Conservation (phyloP, 2,113 vertebrate genomes). For the Cariama cristata region DNA sequence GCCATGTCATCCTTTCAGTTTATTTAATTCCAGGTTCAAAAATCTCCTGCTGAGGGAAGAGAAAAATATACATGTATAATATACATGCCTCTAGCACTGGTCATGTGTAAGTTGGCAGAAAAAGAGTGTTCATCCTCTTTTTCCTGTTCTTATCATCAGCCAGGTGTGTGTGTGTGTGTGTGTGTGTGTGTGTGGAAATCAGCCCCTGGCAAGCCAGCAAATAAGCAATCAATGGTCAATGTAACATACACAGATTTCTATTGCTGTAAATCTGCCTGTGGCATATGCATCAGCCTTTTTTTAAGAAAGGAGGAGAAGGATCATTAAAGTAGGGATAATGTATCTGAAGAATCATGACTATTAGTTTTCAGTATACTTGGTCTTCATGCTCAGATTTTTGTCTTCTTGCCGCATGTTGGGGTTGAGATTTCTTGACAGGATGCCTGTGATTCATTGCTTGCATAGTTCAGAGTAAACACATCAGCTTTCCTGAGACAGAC, state of each 20-base stretch:
- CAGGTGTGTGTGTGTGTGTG: fast-evolving
- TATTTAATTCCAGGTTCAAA: neutral
- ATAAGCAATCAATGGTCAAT: neutral
- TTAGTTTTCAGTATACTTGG: neutral
- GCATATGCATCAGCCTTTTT: neutral
- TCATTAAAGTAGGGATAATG: neutral
- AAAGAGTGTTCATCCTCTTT: neutral
- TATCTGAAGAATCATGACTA: neutral
- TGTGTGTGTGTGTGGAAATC: neutral
- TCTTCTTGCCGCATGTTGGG: neutral
- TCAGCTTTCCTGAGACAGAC: neutral
- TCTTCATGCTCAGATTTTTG: neutral
- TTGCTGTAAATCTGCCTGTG: neutral
- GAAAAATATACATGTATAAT: neutral
- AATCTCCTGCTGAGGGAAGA: neutral
- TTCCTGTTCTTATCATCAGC: neutral
- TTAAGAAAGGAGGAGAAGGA: neutral
- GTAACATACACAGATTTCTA: neutral
- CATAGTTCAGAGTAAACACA: neutral
- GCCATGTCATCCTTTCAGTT: neutral
- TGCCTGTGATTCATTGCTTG: neutral
- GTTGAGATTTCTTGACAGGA: neutral
- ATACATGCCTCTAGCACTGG: neutral
- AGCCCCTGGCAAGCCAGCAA: neutral
- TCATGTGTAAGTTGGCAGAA: neutral